Evolutionary conservation across 2,797 vertebrate species (phyloP).

Genomic region (Ispidina picta): DNA sequence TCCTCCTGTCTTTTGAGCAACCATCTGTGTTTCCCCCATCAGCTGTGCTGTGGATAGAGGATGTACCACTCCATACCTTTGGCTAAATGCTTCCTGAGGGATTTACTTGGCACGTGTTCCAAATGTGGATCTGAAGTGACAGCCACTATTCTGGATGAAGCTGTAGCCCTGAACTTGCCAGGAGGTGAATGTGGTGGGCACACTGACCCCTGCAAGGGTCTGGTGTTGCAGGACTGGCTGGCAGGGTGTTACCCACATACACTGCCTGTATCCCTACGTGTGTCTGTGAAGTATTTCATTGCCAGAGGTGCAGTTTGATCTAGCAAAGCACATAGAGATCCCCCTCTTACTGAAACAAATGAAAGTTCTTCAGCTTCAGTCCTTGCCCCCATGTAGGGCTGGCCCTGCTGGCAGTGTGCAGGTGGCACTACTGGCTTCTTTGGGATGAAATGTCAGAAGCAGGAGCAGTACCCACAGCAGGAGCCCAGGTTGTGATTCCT

Average conservation of each 20-base stretch:
- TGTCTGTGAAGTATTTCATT: neutral
- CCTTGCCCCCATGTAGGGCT: neutral
- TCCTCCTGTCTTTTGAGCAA: neutral
- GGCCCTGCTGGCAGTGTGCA: neutral
- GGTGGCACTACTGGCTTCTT: neutral
- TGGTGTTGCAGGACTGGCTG: neutral
- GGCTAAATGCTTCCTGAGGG: neutral
- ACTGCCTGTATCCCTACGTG: neutral
- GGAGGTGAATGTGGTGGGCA: neutral
- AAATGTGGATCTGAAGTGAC: neutral
- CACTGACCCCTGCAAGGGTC: neutral
- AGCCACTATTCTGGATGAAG: neutral
- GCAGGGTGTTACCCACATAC: accelerated
- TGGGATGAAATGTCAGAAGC: neutral
- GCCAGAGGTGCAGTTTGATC: neutral
- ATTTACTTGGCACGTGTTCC: accelerated
- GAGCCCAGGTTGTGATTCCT: neutral
- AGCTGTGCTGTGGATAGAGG: neutral
- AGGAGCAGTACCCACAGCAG: neutral
- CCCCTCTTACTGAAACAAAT: neutral
- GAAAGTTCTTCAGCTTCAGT: neutral
- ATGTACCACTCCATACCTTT: neutral
- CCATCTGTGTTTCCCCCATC: neutral
- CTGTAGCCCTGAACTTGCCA: neutral
- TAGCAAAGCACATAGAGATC: neutral